Conservation (phyloP, 2,797 vertebrate genomes). For the Menidia menidia region DNA sequence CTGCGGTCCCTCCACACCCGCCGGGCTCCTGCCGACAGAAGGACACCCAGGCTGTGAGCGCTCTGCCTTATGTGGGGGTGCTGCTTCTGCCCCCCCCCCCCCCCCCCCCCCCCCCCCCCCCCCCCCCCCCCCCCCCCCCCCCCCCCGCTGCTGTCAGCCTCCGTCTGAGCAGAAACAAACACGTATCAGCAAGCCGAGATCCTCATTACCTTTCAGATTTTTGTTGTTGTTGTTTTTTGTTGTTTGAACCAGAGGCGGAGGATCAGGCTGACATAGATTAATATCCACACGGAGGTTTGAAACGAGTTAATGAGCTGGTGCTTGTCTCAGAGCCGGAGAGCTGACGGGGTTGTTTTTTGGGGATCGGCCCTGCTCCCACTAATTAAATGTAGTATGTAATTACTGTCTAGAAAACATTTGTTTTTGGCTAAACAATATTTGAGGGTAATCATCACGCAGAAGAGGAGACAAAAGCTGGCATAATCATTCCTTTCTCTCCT, state of each 20-base stretch:
- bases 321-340: conserved; percentile 46
- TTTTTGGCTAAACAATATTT: conserved; percentile 64
- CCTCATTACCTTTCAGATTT: conserved; percentile 21
- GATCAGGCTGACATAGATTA: conserved; percentile 30
- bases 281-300: conserved; percentile 31
- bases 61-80: neutral
- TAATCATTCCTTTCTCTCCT: conserved; percentile 61
- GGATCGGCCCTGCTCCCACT: conserved; percentile 32
- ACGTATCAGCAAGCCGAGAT: neutral
- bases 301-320: conserved; percentile 40
- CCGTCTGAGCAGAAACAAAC: conserved; percentile 8
- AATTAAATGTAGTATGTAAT: conserved; percentile 69
- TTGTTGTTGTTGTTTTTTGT: neutral
- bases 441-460: conserved; percentile 48
- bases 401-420: conserved; percentile 59
- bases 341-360: conserved; percentile 47
- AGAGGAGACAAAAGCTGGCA: conserved; percentile 54
- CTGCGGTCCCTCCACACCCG: conserved; percentile 33
- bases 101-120: no score
- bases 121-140: no score
- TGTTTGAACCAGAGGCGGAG: conserved; percentile 17
- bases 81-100: neutral
- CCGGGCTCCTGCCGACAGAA: conserved; percentile 1
- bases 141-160: no score
- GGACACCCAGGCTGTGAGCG: conserved; percentile 6